phyloP scores from a whole-genome alignment of 2,113 vertebrate genomes.

The Puma concolor region DNA sequence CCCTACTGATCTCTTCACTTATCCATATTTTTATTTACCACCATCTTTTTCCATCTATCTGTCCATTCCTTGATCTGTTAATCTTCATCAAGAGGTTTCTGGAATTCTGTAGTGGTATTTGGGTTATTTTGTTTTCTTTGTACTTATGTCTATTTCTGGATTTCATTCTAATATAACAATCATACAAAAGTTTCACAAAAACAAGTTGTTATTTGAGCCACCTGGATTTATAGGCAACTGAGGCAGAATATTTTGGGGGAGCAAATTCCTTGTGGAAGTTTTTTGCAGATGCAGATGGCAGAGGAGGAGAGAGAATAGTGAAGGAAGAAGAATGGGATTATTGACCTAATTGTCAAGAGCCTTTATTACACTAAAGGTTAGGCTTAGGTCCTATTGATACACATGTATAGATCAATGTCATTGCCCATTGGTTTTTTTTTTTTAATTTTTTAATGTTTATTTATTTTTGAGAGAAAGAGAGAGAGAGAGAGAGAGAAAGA shows the following conservation, averaged over 20 bases:
- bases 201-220: not conserved
- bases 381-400: not conserved
- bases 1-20: not conserved
- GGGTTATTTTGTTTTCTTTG: not conserved
- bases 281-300: not conserved
- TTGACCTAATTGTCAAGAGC: conserved; percentile 25
- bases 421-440: not conserved
- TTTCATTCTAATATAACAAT: not conserved
- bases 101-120: not conserved
- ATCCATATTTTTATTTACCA: not conserved
- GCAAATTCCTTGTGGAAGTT: not conserved
- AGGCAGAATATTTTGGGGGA: not conserved
- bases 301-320: not conserved
- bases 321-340: not conserved
- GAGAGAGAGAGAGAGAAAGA: not conserved
- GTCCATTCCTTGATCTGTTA: not conserved
- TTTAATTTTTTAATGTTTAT: not conserved
- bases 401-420: not conserved
- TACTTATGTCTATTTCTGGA: not conserved
- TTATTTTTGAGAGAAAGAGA: no score
- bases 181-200: not conserved
- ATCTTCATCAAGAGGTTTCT: not conserved
- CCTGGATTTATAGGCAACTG: not conserved
- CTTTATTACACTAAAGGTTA: not conserved
- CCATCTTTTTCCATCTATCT: not conserved